These are phyloP conservation scores for Drosophila mercatorum DNA, from an alignment of 2,888 invertebrate genomes.

Conservation along the genomic window DNA sequence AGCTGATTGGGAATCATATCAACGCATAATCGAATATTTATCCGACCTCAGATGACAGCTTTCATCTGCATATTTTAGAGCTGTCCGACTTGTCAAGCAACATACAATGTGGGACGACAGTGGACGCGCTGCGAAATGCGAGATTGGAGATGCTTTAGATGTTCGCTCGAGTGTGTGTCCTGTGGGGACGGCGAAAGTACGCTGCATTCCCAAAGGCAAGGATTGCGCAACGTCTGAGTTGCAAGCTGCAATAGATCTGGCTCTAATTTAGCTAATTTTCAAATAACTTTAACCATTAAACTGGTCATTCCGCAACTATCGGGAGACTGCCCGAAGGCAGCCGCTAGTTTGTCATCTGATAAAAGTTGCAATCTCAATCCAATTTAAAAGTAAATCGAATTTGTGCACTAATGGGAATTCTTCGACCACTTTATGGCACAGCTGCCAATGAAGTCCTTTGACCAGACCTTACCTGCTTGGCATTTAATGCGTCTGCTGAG, in stretches of 20 bases:
- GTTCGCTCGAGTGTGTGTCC: background rate
- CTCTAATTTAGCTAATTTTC: background rate
- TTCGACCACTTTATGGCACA: background rate
- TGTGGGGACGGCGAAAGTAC: background rate
- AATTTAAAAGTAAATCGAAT: background rate
- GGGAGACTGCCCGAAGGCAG: background rate
- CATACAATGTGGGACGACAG: background rate
- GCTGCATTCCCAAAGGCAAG: background rate
- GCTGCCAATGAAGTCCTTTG: background rate
- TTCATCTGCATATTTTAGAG: slow-evolving; percentile 4
- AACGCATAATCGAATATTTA: background rate
- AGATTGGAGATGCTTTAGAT: background rate
- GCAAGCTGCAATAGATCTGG: background rate
- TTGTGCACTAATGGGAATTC: slow-evolving; percentile 9
- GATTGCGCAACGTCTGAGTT: background rate
- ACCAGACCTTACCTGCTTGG: slow-evolving; percentile 27
- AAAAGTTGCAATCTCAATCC: slow-evolving; percentile 6
- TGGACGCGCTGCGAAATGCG: background rate
- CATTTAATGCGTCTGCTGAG: background rate
- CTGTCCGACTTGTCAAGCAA: slow-evolving; percentile 6
- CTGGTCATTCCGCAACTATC: background rate
- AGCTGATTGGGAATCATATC: background rate
- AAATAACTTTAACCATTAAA: background rate
- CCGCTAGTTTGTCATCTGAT: background rate
- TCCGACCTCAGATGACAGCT: background rate